phyloP scores from a whole-genome alignment of 2,888 invertebrate genomes.

The Andrena flavipes region DNA sequence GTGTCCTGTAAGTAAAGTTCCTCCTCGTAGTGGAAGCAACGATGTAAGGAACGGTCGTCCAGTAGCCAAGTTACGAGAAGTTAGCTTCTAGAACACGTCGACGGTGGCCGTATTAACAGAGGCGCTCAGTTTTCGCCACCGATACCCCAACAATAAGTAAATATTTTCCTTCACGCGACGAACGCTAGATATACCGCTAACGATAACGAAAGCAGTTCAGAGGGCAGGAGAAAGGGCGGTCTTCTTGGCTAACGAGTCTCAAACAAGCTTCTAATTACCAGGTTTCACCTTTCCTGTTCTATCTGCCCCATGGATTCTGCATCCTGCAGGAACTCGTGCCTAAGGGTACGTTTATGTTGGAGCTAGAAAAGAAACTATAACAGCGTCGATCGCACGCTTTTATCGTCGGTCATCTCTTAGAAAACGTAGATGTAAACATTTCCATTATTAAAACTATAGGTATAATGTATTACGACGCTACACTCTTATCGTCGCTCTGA shows the following conservation, averaged over 20 bases:
- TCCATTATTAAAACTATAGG: too few relatives aligned
- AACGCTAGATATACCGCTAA: slow-evolving; percentile 23
- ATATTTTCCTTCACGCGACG: slow-evolving; percentile 34
- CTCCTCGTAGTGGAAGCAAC: not conserved
- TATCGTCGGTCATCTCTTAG: too few relatives aligned
- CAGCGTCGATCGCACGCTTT: too few relatives aligned
- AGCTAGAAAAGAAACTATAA: too few relatives aligned
- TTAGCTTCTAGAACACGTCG: slow-evolving; percentile 30
- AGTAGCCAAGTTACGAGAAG: slow-evolving; percentile 38
- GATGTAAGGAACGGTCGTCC: slow-evolving; percentile 16
- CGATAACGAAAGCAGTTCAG: slow-evolving; percentile 26
- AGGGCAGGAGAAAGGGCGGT: slow-evolving; percentile 1
- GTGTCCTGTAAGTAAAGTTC: slow-evolving; percentile 5
- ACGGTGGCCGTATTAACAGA: slow-evolving; percentile 39
- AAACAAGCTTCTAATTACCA: slow-evolving; percentile 34
- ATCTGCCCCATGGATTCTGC: too few relatives aligned
- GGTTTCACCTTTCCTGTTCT: not conserved
- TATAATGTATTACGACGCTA: too few relatives aligned
- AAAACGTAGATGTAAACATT: too few relatives aligned
- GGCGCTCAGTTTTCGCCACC: slow-evolving; percentile 26
- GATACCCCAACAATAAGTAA: slow-evolving; percentile 27
- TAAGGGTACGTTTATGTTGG: too few relatives aligned
- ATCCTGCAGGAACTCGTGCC: too few relatives aligned
- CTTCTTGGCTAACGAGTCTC: slow-evolving; percentile 9
- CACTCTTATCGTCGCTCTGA: too few relatives aligned